These are phyloP conservation scores for Tachystola acroxantha DNA, from an alignment of 2,888 invertebrate species.

Conservation along the genomic window DNA sequence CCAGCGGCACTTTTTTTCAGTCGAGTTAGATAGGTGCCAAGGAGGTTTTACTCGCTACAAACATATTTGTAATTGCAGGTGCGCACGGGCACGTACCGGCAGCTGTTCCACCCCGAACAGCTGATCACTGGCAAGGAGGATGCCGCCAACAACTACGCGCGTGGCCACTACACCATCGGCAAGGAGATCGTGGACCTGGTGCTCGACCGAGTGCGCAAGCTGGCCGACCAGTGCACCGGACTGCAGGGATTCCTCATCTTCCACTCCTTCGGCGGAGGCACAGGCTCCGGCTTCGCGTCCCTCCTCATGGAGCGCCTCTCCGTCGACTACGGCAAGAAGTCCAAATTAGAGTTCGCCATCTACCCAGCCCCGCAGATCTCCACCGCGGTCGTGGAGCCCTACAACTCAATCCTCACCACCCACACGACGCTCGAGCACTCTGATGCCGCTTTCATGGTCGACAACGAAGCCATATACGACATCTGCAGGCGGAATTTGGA, in stretches of 20 bases:
- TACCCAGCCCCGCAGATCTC: constrained; percentile 96
- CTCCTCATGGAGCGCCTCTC: constrained; percentile 96
- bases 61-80: too few species aligned
- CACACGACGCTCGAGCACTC: constrained; percentile 97
- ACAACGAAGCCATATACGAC: constrained; percentile 93
- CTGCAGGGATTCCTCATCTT: constrained; percentile 95
- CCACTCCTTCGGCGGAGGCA: constrained; percentile 96
- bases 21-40: too few species aligned
- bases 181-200: constrained; percentile 95
- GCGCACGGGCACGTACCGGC: constrained; percentile 95
- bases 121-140: constrained; percentile 97
- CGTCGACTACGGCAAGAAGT: constrained; percentile 97
- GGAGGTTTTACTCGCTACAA: too few species aligned
- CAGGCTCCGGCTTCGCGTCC: constrained; percentile 96
- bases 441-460: constrained; percentile 97
- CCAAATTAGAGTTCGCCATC: constrained; percentile 95
- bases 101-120: constrained; percentile 97
- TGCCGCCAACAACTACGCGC: constrained; percentile 97
- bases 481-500: constrained; percentile 95
- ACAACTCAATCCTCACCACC: constrained; percentile 96
- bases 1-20: too few species aligned
- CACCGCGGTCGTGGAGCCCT: constrained; percentile 95
- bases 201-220: constrained; percentile 89
- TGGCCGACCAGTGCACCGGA: constrained; percentile 94
- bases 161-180: constrained; percentile 98